These are phyloP conservation scores for Clistopyga incitator DNA, from an alignment of 2,888 invertebrate species.

Conservation along the genomic window DNA sequence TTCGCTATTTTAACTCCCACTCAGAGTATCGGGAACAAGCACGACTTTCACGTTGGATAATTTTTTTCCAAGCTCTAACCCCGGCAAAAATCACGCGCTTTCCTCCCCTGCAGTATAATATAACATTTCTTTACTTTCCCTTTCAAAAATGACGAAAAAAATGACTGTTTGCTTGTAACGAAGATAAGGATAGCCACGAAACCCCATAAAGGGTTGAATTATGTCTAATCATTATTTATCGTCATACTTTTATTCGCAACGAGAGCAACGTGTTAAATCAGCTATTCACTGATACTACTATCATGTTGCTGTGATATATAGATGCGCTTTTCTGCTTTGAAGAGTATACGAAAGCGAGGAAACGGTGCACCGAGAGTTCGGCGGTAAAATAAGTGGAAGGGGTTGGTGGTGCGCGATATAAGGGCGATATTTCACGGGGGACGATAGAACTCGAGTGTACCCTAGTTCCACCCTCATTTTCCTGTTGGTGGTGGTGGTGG, in stretches of 20 bases:
- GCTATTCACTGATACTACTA: constrained; percentile 7
- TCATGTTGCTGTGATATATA: not conserved
- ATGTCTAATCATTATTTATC: not conserved
- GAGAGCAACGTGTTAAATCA: constrained; percentile 1
- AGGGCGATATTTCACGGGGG: constrained; percentile 70
- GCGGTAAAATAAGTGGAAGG: constrained; percentile 17
- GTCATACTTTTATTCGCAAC: not conserved
- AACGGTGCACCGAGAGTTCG: constrained; percentile 26
- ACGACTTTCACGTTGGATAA: no score
- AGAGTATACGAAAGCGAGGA: constrained; percentile 14
- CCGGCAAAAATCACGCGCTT: not conserved
- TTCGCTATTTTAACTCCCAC: no score
- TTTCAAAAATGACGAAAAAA: not conserved
- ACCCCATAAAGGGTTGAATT: not conserved
- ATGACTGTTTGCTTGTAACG: not conserved
- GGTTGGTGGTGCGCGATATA: constrained; percentile 57
- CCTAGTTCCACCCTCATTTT: constrained; percentile 63
- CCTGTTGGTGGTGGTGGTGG: not conserved
- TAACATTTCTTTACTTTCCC: not conserved
- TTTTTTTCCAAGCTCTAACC: no score
- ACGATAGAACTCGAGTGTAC: constrained; percentile 64
- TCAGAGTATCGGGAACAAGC: no score
- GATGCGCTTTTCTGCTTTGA: not conserved
- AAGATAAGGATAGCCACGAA: not conserved
- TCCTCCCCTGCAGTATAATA: no score